Evolutionary conservation across 2,113 vertebrate genomes (phyloP).

Genomic region (Eudyptes chrysolophus): DNA sequence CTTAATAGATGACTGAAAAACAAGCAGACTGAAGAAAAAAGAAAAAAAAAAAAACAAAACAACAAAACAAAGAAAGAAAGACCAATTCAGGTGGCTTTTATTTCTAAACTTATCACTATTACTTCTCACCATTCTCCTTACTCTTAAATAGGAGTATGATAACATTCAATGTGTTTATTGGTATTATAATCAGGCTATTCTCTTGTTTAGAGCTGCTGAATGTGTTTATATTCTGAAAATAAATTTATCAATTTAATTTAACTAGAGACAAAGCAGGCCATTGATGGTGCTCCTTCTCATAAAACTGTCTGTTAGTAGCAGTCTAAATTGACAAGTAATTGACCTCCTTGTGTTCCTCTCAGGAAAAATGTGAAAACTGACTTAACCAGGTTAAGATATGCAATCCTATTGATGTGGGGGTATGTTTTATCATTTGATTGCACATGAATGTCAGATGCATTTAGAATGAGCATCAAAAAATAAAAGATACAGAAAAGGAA

Average conservation of each 20-base stretch:
- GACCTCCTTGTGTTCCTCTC: background rate
- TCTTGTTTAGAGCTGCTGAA: background rate
- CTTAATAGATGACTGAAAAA: background rate
- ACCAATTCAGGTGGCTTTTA: background rate
- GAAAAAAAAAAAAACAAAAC: background rate
- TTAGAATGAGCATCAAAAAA: background rate
- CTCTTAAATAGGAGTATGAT: background rate
- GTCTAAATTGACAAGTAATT: slow-evolving; percentile 39
- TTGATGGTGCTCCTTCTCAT: background rate
- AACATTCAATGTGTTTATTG: background rate
- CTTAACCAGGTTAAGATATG: slow-evolving; percentile 35
- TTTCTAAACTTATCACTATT: background rate
- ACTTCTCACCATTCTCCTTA: background rate
- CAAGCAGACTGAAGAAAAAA: background rate
- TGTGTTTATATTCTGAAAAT: background rate
- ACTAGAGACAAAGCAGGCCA: background rate
- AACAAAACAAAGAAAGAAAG: background rate
- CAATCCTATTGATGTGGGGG: background rate
- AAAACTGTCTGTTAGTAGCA: background rate
- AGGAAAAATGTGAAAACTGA: slow-evolving; percentile 33
- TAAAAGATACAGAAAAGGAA: background rate
- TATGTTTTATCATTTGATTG: slow-evolving; percentile 19
- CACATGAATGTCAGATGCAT: background rate
- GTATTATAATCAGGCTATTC: background rate
- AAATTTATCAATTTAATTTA: background rate